Evolutionary conservation across 1,140 invertebrate genomes (phyloP), one percentile per base, ranked within the genome.

Genomic region (Plodia interpunctella): DNA sequence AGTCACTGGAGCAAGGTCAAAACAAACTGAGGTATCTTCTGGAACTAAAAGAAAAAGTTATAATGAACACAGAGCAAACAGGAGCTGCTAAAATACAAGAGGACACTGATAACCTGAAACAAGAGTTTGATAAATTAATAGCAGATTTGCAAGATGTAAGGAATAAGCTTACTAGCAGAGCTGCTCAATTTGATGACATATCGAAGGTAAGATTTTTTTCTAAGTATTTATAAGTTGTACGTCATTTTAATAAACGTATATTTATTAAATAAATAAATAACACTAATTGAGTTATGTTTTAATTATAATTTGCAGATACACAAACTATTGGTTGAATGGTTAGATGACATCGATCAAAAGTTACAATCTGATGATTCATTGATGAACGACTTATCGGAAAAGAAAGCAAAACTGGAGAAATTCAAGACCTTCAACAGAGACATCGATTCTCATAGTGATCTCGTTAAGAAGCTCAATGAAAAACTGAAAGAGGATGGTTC

Each of bases 1-100:
- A 96, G 74, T 95, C 94, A 2, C 91, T 98, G 17, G 97, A 98
- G 78, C 96, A 97, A 74, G 97, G 96, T 0, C 96, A 98, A 75
- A 97, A 98, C 72, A 97, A 97, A 80, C 78, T 98, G 6, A 92
- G 95, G 13, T 98, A 98, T 79, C 93, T 96, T 35, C 80, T 97
- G n/a, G 97, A 98, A 73, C 86, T 98, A 0, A 98, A 97, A 83
- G 97, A 98, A 83, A 95, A 95, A 75, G 96, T 98, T 0, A 96
- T 97, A 4, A 94, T 97, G 91, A 97, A 97, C 74, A 98, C 97
- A 0, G 96, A 98, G 87, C 94, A 95, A 65, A 92, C 92, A 63
- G 97, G 97, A 0, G 95, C 94, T 0, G 92, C 92, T 0, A 97
- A 96, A 79, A 97, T 98, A 55, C 94, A 97, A 80, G 96, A 98